phyloP scores from a whole-genome alignment of 2,888 invertebrate genomes.

The Phortica okadai region DNA sequence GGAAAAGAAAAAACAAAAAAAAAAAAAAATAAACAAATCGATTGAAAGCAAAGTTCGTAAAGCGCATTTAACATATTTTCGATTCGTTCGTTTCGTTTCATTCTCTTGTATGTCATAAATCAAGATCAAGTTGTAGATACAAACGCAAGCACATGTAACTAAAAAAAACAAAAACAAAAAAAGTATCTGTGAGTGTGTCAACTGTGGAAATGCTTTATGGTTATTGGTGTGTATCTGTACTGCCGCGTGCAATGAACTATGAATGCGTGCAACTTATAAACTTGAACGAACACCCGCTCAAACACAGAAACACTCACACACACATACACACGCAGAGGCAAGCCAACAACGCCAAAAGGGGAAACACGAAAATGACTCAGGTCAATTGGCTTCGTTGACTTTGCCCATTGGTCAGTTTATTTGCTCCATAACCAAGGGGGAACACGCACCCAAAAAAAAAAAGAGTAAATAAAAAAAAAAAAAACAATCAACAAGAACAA shows the following conservation, averaged over 20 bases:
- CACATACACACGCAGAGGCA: constrained; percentile 61
- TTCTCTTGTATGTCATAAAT: constrained; percentile 34
- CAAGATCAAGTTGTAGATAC: constrained; percentile 22
- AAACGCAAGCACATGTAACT: constrained; percentile 18
- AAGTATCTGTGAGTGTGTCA: neutral
- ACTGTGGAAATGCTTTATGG: neutral
- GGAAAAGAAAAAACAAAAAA: neutral
- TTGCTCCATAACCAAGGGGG: neutral
- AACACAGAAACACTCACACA: constrained; percentile 46
- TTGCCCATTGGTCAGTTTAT: neutral
- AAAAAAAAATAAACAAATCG: neutral
- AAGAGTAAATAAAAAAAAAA: neutral
- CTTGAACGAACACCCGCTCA: constrained; percentile 59
- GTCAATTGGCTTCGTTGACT: neutral
- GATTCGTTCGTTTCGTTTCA: constrained; percentile 19
- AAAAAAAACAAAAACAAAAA: too few relatives aligned
- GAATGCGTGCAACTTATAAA: constrained; percentile 56
- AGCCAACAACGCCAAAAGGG: neutral
- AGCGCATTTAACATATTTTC: constrained; percentile 23
- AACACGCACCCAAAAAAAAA: constrained; percentile 6
- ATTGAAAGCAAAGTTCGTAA: neutral
- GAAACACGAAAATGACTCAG: neutral
- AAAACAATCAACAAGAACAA: neutral
- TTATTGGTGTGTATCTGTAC: neutral
- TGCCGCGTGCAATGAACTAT: constrained; percentile 53